Percentiles rank a stretch among this genome's conserved stretches.
phyloP scores from a whole-genome alignment of 2,113 vertebrate genomes.

The Apteryx owenii region DNA sequence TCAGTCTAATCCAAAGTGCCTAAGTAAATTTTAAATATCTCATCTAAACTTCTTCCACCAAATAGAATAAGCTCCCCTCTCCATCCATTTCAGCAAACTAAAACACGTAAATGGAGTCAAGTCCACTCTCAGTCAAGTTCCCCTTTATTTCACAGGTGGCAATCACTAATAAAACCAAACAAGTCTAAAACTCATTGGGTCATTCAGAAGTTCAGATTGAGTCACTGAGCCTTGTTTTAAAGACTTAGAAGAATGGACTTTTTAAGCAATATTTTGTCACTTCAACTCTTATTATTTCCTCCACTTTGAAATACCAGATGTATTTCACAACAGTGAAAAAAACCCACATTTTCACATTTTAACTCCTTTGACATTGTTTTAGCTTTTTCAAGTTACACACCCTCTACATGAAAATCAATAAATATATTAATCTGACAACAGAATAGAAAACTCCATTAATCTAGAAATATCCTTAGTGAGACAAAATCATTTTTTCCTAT shows the following conservation, averaged over 20 bases:
- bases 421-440: slow-evolving; percentile 6
- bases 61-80: background rate
- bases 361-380: background rate
- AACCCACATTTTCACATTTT: background rate
- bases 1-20: background rate
- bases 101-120: background rate
- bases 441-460: background rate
- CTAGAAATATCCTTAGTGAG: background rate
- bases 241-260: background rate
- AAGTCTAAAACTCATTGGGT: background rate
- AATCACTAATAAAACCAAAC: background rate
- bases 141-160: slow-evolving; percentile 53
- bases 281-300: background rate
- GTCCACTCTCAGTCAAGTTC: background rate
- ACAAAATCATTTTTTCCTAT: background rate
- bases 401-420: background rate
- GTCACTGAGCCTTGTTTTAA: background rate
- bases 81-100: background rate
- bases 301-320: background rate
- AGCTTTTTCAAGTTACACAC: background rate
- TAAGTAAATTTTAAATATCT: background rate
- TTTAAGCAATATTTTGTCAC: background rate
- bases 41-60: background rate
- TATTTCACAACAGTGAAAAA: background rate
- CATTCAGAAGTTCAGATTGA: background rate